Base-by-base conservation (phyloP, 2,113 vertebrate genomes). In the Sinocyclocheilus rhinocerous region DNA sequence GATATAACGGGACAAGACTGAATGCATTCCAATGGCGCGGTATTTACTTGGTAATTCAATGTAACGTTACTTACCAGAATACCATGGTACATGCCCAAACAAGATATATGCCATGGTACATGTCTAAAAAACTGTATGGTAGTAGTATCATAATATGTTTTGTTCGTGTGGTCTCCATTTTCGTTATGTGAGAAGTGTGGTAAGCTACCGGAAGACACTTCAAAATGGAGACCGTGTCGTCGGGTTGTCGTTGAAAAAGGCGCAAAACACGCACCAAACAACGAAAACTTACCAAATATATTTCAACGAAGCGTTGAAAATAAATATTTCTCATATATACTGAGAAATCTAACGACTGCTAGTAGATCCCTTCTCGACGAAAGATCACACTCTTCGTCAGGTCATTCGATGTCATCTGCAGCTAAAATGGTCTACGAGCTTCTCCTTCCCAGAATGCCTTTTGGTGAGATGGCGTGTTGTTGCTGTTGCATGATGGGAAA, bases 401-500 rank as follows among this genome's bases (percentile, higher is more conserved):
- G 2, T 73, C 81, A 18, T 48, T 59, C 81, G 3, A 26, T 83
- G 26, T 61, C 67, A 80, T 72, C 78, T 2, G 18, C 57, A 72
- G 81, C 24, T 76, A 84, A 91, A 87, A 89, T 89, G 88, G 83
- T 82, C 72, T 87, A 29, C 29, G 24, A 22, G 52, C 59, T 89
- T 88, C 89, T 91, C 87, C 75, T 89, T 90, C 86, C 90, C 86
- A 89, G 70, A 78, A 52, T 89, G 86, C 87, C 20, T 67, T 80
- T 72, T 4, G n/a, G 65, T 5, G 6, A 33, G 29, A 33, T 0
- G 20, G 6, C 67, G 78, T 16, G 6, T 2, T 18, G 18, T 20
- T 13, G 3, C 6, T 18, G 22, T 2, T 59, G 84, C 39, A 73
- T 79, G 57, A 10, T 81, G 88, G 90, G 79, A 55, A 85, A 24